Percentiles rank a stretch among this genome's conserved stretches.
Conservation (phyloP, 2,888 invertebrate species). For the Alitta virens region DNA sequence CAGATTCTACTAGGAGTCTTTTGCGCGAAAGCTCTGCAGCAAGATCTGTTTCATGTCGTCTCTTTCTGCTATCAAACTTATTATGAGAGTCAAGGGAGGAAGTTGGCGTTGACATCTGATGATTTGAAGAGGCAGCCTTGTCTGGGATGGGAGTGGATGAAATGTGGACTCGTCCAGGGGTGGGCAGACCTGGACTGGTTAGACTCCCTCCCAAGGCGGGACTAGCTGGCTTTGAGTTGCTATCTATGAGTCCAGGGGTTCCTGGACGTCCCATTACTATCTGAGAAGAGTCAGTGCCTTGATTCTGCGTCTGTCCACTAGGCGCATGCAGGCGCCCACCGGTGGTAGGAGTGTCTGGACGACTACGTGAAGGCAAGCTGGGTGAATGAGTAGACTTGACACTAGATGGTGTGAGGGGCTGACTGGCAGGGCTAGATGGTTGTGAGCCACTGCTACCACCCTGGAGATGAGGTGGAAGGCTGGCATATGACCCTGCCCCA, state of each 20-base stretch:
- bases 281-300: neutral
- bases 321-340: neutral
- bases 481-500: neutral
- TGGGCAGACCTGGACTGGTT: neutral
- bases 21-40: no score
- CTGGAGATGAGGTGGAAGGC: neutral
- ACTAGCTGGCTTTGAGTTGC: neutral
- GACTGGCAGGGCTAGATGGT: slow-evolving; percentile 37
- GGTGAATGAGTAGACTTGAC: slow-evolving; percentile 26
- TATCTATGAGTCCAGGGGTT: neutral
- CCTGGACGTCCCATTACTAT: neutral
- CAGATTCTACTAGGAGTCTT: slow-evolving; percentile 7
- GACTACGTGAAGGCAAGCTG: slow-evolving; percentile 17
- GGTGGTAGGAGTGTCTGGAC: slow-evolving; percentile 21
- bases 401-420: slow-evolving; percentile 25
- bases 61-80: no score
- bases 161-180: neutral
- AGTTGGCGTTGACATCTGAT: no score
- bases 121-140: neutral
- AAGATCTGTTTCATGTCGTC: no score
- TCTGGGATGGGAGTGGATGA: neutral
- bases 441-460: slow-evolving; percentile 25
- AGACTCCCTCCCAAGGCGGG: slow-evolving; percentile 1
- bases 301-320: slow-evolving; percentile 18
- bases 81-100: no score